Base-by-base conservation (phyloP, 2,113 vertebrate species). In the Xyrauchen texanus region DNA sequence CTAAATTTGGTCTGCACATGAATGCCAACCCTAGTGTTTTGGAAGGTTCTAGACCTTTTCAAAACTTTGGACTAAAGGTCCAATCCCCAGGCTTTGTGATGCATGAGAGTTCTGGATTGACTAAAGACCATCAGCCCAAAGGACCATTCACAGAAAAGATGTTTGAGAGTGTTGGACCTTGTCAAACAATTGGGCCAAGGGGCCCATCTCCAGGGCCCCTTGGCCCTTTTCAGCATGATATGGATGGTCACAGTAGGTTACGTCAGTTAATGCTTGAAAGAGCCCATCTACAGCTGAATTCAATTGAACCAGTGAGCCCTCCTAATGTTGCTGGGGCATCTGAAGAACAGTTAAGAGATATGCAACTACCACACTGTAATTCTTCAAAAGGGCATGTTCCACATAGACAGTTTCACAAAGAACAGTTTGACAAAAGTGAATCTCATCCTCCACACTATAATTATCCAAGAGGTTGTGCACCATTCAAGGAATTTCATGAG, bases 281-380 rank as follows among this genome's bases (percentile, higher is more conserved):
- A 89, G 13, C 90, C 90, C 0, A 64, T 89, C 21, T 34, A 34
- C 21, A 34, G 21, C 21, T 34, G 21, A 34, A 34, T 34, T 34
- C 21, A 34, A 3, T 34, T 34, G 21, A 34, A 34, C 21, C 21
- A 34, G 21, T 34, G 21, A 34, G 21, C 21, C 21, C 21, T 34
- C 21, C 21, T 64, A 51, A 80, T 68, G 92, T 63, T 7, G 8
- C 11, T 63, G 68, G 47, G 45, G 21, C 70, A 16, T 4, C 42
- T 2, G 15, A 55, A 66, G 53, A 53, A 52, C 55, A 63, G 12
- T 69, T 81, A 82, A 91, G 92, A 78, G 90, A 88, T 3, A 85
- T 91, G 55, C 76, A 86, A 0, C 85, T 90, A 57, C 68, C 91
- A 16, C 89, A 92, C 44, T 88, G 88, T 0, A 86, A 90, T 15